Evolutionary conservation across 37 sponge, comb jelly and placozoan genomes (phyloP).

Genomic region (Petrosia ficiformis): DNA sequence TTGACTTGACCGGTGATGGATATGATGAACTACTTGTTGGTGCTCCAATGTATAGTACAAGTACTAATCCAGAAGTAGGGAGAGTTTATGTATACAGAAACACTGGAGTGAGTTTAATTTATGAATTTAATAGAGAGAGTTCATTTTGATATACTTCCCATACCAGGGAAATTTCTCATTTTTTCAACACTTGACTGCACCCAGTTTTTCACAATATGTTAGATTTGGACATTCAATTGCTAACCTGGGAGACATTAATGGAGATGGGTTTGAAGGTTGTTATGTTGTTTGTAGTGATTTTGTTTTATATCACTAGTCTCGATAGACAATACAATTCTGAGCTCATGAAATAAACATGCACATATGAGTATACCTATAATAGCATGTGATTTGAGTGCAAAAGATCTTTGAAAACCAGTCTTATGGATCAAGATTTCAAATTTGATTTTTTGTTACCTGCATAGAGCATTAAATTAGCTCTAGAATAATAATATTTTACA

Average conservation of each 20-base stretch:
- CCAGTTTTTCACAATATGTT: slow-evolving; percentile 10
- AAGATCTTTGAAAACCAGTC: too few species aligned
- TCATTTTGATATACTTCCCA: not conserved
- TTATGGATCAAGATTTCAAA: too few species aligned
- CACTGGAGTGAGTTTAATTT: slow-evolving; percentile 32
- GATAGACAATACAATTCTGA: too few species aligned
- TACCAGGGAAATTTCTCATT: slow-evolving; percentile 29
- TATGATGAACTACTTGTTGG: slow-evolving; percentile 71
- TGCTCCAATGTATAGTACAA: slow-evolving; percentile 52
- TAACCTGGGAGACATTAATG: slow-evolving; percentile 76
- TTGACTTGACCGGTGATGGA: slow-evolving; percentile 26
- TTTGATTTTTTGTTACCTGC: not conserved
- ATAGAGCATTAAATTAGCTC: too few species aligned
- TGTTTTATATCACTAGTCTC: too few species aligned
- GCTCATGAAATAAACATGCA: too few species aligned
- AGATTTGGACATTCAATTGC: slow-evolving; percentile 84
- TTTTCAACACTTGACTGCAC: slow-evolving; percentile 8
- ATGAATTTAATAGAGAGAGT: not conserved
- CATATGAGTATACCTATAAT: too few species aligned
- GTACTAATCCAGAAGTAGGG: slow-evolving; percentile 55
- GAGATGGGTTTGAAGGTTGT: slow-evolving; percentile 70
- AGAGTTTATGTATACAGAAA: slow-evolving; percentile 69
- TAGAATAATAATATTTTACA: too few species aligned
- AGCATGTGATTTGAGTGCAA: too few species aligned
- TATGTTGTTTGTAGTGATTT: too few species aligned